These are phyloP conservation scores for Sternarchorhynchus goeldii DNA, from an alignment of 2,797 vertebrate species.

Conservation along the genomic window DNA sequence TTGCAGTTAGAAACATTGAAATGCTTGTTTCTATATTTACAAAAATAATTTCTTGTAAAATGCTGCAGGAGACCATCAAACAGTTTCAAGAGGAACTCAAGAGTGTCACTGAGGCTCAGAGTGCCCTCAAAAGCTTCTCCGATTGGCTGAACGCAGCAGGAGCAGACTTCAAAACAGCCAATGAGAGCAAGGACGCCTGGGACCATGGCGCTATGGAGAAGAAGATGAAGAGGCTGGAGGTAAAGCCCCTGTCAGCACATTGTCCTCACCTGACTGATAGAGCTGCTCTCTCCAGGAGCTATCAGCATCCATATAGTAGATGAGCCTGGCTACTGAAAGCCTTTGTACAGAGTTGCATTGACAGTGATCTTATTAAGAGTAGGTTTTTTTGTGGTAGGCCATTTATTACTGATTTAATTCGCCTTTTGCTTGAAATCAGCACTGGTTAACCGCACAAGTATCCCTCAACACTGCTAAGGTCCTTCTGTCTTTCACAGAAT, in stretches of 20 bases:
- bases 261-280: not conserved
- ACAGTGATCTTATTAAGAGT: constrained; percentile 17
- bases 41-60: constrained; percentile 33
- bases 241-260: constrained; percentile 62
- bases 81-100: constrained; percentile 90
- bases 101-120: constrained; percentile 86
- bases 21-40: constrained; percentile 5
- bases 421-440: constrained; percentile 5
- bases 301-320: not conserved
- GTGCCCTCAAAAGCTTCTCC: constrained; percentile 81
- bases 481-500: too few species aligned
- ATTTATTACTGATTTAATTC: constrained; percentile 30
- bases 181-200: constrained; percentile 76
- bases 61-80: constrained; percentile 85
- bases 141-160: constrained; percentile 86
- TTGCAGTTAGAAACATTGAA: constrained; percentile 65
- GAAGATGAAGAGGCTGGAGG: constrained; percentile 91
- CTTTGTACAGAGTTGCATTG: not conserved
- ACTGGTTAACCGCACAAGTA: not conserved
- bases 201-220: constrained; percentile 85
- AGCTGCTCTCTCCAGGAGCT: not conserved
- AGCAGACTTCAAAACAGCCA: constrained; percentile 79
- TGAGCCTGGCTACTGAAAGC: not conserved
- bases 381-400: not conserved
- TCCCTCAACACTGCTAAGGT: too few species aligned